Evolutionary conservation across 2,888 invertebrate species (phyloP).

Genomic region (Emesis russula): DNA sequence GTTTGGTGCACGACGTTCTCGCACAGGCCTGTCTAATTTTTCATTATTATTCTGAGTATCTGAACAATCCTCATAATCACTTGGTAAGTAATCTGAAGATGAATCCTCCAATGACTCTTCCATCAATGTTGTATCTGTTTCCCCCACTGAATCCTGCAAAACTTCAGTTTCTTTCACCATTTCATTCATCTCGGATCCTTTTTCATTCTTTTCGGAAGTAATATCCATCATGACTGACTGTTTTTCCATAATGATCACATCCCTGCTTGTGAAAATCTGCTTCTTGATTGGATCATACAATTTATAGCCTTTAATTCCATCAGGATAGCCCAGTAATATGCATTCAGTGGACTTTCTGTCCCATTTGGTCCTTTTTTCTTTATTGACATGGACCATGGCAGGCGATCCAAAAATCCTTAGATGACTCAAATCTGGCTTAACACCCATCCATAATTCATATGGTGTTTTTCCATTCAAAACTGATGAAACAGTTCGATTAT

Average conservation of each 20-base stretch:
- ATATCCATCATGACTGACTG: conserved; percentile 20
- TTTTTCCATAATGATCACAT: conserved; percentile 24
- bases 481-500: conserved; percentile 19
- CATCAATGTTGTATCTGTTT: conserved; percentile 45
- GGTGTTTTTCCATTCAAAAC: conserved; percentile 29
- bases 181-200: conserved; percentile 13
- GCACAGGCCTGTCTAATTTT: too few relatives aligned
- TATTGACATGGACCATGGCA: conserved; percentile 19
- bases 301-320: conserved; percentile 19
- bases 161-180: not conserved
- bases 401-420: not conserved
- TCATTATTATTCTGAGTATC: too few relatives aligned
- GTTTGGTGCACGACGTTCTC: too few relatives aligned
- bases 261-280: conserved; percentile 17
- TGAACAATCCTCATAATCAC: too few relatives aligned
- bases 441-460: conserved; percentile 19
- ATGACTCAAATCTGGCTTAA: not conserved
- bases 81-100: conserved; percentile 43
- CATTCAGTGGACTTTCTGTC: conserved; percentile 16
- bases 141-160: conserved; percentile 41
- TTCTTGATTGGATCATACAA: not conserved
- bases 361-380: conserved; percentile 18
- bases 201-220: conserved; percentile 8
- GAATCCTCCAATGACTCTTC: conserved; percentile 37
- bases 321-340: conserved; percentile 24